Evolutionary conservation across 2,113 vertebrate species (phyloP).

Genomic region (Campylorhamphus procurvoides): DNA sequence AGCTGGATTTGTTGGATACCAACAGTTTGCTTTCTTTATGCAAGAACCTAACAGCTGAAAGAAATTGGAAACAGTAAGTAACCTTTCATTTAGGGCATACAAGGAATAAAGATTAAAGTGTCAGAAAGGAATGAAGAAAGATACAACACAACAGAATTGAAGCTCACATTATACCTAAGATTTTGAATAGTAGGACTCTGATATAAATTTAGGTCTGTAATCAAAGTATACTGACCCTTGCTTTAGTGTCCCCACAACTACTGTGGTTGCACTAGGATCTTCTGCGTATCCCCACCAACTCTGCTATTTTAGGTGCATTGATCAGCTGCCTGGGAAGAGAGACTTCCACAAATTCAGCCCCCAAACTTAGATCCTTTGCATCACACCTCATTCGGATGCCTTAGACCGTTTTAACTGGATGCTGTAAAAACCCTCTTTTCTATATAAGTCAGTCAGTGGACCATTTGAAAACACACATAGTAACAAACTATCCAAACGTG

Average conservation of each 20-base stretch:
- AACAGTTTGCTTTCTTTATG: slow-evolving; percentile 4
- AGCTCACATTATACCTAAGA: neutral
- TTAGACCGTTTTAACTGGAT: neutral
- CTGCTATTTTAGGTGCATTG: neutral
- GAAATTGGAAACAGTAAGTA: slow-evolving; percentile 42
- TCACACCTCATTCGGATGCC: neutral
- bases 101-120: neutral
- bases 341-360: neutral
- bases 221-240: neutral
- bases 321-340: neutral
- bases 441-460: neutral
- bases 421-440: neutral
- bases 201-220: neutral
- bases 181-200: neutral
- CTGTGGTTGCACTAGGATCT: neutral
- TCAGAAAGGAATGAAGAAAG: neutral
- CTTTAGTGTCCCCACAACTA: neutral
- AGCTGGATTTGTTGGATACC: slow-evolving; percentile 23
- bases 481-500: neutral
- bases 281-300: neutral
- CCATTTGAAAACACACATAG: neutral
- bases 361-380: neutral
- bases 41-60: slow-evolving; percentile 47
- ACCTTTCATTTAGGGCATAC: slow-evolving; percentile 46
- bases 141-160: neutral